Conservation (phyloP, 1,140 invertebrate species). For the Orussus abietinus region DNA sequence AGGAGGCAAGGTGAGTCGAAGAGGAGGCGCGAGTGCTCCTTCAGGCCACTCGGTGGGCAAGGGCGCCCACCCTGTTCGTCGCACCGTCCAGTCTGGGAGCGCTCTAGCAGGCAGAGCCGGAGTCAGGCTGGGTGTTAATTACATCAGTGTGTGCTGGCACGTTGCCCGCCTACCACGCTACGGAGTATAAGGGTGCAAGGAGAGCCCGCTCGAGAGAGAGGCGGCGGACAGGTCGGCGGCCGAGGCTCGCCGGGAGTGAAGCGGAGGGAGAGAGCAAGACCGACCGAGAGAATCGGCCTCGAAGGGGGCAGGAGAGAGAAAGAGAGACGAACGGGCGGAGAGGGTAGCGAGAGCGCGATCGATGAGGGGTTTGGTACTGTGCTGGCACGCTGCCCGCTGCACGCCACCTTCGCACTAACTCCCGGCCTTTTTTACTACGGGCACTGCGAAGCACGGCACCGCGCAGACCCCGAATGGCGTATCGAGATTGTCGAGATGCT, state of each 20-base stretch:
- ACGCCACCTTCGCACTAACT: constrained; percentile 11
- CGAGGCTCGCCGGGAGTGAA: constrained; percentile 3
- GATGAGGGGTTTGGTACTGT: constrained; percentile 23
- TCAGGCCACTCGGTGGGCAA: no score
- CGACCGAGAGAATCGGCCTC: not conserved
- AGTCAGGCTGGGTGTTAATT: constrained; percentile 35
- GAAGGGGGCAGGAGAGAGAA: constrained; percentile 10
- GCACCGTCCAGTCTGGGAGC: no score
- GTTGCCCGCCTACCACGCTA: constrained; percentile 21
- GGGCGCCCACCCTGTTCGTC: no score
- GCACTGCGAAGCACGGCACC: no score
- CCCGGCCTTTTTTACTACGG: no score
- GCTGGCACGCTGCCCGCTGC: constrained; percentile 26
- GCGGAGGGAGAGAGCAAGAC: constrained; percentile 10
- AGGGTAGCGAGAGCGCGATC: constrained; percentile 16
- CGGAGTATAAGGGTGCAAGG: constrained; percentile 2
- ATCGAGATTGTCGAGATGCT: no score
- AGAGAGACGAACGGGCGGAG: no score
- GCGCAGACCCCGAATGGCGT: no score
- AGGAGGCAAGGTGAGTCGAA: no score
- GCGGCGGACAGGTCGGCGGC: constrained; percentile 8
- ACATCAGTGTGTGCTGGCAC: constrained; percentile 35
- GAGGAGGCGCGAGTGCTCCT: no score
- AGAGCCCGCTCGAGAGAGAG: not conserved
- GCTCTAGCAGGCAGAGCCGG: constrained; percentile 11